Evolutionary conservation across 1,140 invertebrate species (phyloP).

Genomic region (Rhizoglyphus robini): DNA sequence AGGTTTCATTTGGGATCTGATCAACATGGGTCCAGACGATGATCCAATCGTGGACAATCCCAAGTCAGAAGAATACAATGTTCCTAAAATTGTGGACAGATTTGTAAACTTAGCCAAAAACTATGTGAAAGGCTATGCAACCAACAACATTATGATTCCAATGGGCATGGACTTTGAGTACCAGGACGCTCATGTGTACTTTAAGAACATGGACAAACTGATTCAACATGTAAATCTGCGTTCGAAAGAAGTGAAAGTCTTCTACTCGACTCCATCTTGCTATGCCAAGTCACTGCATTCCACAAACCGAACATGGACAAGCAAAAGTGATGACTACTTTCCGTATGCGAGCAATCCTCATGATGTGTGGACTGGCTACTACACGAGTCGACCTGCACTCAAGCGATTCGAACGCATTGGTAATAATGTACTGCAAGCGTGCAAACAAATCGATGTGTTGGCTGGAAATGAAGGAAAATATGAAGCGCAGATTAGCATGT

Average conservation of each 20-base stretch:
- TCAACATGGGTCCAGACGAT: neutral
- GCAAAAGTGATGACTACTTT: slow-evolving; percentile 63
- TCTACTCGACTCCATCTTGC: slow-evolving; percentile 64
- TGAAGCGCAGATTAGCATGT: slow-evolving; percentile 10
- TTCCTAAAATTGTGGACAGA: neutral
- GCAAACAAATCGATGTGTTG: too few species aligned
- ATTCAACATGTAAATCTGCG: slow-evolving; percentile 46
- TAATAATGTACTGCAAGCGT: slow-evolving; percentile 65
- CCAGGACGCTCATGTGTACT: slow-evolving; percentile 54
- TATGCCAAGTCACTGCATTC: slow-evolving; percentile 49
- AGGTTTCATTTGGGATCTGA: slow-evolving; percentile 7
- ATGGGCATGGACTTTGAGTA: slow-evolving; percentile 22
- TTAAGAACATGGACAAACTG: slow-evolving; percentile 66
- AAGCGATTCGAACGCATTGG: slow-evolving; percentile 40
- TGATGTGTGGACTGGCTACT: slow-evolving; percentile 79
- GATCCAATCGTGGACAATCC: slow-evolving; percentile 19
- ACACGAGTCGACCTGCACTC: slow-evolving; percentile 53
- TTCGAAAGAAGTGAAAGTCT: slow-evolving; percentile 41
- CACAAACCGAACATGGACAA: slow-evolving; percentile 39
- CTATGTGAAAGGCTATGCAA: neutral
- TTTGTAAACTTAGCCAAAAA: neutral
- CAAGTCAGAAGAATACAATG: slow-evolving; percentile 18
- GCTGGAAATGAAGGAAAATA: slow-evolving; percentile 7
- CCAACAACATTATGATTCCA: slow-evolving; percentile 19
- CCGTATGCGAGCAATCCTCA: slow-evolving; percentile 44